A percentile compares a stretch with the other conserved stretches of the same genome.
Conservation (phyloP, 2,888 invertebrate species). For the Agrenia bidenticulata region DNA sequence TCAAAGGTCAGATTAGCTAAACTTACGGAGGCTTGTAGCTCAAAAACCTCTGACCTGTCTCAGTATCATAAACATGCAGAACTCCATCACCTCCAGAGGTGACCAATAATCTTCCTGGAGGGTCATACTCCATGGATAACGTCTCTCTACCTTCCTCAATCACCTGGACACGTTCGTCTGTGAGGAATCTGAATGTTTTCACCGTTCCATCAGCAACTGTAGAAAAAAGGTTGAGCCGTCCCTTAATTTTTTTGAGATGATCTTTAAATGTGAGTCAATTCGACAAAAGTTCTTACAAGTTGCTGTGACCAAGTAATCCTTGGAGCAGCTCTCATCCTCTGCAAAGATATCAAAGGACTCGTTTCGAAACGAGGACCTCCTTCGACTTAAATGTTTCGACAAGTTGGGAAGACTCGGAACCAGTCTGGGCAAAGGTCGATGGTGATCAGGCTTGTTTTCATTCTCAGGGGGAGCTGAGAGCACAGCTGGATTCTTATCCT, state of each 20-base stretch:
- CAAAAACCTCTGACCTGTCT: conserved; percentile 57
- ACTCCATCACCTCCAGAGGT: conserved; percentile 68
- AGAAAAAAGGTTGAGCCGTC: too few relatives aligned
- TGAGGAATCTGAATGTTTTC: conserved; percentile 70
- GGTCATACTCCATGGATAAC: conserved; percentile 66
- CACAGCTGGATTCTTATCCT: conserved; percentile 5
- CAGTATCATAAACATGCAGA: conserved; percentile 69
- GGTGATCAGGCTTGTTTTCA: neutral
- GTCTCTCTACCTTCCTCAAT: conserved; percentile 67
- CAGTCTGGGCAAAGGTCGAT: neutral
- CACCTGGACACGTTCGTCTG: conserved; percentile 65
- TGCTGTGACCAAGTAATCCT: too few relatives aligned
- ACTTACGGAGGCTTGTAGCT: conserved; percentile 40
- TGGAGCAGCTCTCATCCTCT: too few relatives aligned
- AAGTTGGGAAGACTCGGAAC: neutral
- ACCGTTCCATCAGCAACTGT: conserved; percentile 68
- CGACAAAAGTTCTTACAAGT: too few relatives aligned
- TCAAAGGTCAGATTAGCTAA: too few relatives aligned
- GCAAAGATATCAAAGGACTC: conserved; percentile 9
- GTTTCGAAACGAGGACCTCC: conserved; percentile 4
- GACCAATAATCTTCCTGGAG: conserved; percentile 61
- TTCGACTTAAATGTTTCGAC: neutral
- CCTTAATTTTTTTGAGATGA: too few relatives aligned
- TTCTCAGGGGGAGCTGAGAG: neutral
- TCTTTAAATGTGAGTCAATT: too few relatives aligned